Evolutionary conservation across 2,113 vertebrate genomes (phyloP), one percentile per base, ranked within the genome.

Genomic region (Brienomyrus longianalis): DNA sequence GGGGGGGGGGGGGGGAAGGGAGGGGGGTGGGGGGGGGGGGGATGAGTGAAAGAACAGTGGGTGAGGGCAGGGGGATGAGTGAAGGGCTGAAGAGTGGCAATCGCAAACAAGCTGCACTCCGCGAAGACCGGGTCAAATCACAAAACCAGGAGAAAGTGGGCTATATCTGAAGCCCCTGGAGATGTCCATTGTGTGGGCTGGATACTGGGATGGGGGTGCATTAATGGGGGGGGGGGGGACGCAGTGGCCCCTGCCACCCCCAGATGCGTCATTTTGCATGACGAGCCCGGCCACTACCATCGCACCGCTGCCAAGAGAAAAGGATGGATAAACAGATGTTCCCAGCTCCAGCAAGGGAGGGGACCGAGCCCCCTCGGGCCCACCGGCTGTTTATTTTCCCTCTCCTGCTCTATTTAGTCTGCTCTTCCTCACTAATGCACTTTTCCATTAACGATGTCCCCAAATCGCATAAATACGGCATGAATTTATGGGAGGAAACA

Each of bases 361-460:
- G 23, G 50, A 31, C 62, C 3, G 3, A 70, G 27, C n/a, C 62
- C 62, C 62, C n/a, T n/a, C 10, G 2, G 10, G 10, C 27, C 27
- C 10, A 27, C 62, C 11, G 91, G 91, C 90, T 92, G 91, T 93
- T 91, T 93, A 92, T 93, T 93, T 93, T 91, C 90, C 83, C 51
- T 59, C 70, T 52, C 62, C 62, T 88, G 31, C 45, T 88, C 47
- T 92, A 92, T 93, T 92, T 93, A 93, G 92, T 91, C 91, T 93
- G 89, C 50, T 43, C 83, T 88, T 87, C 51, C 50, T 88, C 47
- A 91, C 90, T 90, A 88, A 88, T 88, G 90, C 89, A 88, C 90
- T 90, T 35, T 74, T 88, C 90, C 89, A 89, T 92, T 92, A 92
- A 90, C 89, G 17, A 54, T 88, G 87, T 87, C 77, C 89, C 70